Conservation (phyloP, 1,140 invertebrate species). For the Tenebrio molitor region DNA sequence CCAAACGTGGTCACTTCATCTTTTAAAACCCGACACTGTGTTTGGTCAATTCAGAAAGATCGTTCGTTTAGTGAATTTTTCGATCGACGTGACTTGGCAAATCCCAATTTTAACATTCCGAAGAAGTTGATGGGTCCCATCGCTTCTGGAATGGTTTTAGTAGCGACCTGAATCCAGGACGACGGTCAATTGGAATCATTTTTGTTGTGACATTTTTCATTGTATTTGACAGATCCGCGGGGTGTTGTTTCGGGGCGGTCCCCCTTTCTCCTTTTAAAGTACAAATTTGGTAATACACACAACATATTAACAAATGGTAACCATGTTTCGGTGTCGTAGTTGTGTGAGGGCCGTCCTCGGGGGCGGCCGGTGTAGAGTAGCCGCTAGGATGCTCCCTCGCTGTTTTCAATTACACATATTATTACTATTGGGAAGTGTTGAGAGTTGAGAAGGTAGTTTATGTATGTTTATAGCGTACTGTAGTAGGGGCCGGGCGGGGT, state of each 20-base stretch:
- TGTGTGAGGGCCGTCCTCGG: conserved; percentile 55
- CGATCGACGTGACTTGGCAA: too few relatives aligned
- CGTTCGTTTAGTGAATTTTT: too few relatives aligned
- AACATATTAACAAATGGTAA: conserved; percentile 54
- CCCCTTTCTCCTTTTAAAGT: conserved; percentile 62
- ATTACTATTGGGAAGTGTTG: conserved; percentile 66
- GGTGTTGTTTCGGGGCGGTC: conserved; percentile 20
- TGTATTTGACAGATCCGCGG: too few relatives aligned
- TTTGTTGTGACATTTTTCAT: too few relatives aligned
- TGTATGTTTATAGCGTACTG: conserved; percentile 66
- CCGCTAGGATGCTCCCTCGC: conserved; percentile 63
- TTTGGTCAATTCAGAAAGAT: too few relatives aligned
- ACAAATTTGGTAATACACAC: conserved; percentile 61
- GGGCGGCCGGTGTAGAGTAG: conserved; percentile 51
- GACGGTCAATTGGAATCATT: too few relatives aligned
- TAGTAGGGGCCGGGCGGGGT: conserved; percentile 60
- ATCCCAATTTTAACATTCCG: too few relatives aligned
- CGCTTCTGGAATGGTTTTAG: too few relatives aligned
- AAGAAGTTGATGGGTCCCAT: too few relatives aligned
- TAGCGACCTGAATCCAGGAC: too few relatives aligned
- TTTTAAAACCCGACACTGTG: too few relatives aligned
- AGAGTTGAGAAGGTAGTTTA: conserved; percentile 64
- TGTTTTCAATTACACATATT: conserved; percentile 65
- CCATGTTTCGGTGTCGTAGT: conserved; percentile 62
- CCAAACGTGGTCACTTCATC: too few relatives aligned